Evolutionary conservation across 2,888 invertebrate genomes (phyloP).

Genomic region (Mythimna lalbum): DNA sequence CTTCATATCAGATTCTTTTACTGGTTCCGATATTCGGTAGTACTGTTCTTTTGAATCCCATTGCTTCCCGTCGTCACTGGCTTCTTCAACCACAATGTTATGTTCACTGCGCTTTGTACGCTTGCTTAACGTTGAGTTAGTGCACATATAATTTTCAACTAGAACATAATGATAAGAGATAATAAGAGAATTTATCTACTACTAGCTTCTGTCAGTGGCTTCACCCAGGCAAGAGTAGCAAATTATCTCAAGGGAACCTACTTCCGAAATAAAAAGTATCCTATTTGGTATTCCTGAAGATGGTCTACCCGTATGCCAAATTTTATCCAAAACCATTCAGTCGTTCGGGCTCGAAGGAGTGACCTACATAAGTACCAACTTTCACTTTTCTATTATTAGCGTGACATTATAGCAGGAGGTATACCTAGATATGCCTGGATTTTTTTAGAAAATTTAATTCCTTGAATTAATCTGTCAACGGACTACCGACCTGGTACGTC

Average conservation of each 20-base stretch:
- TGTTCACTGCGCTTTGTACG: conserved; percentile 72
- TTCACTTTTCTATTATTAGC: too few relatives aligned
- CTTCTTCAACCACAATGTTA: conserved; percentile 72
- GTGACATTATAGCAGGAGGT: neutral
- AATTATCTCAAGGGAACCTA: too few relatives aligned
- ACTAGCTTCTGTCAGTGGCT: too few relatives aligned
- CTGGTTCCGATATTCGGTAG: conserved; percentile 40
- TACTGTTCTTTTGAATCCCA: conserved; percentile 57
- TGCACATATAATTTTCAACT: conserved; percentile 33
- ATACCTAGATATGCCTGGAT: neutral
- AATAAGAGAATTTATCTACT: too few relatives aligned
- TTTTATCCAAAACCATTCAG: too few relatives aligned
- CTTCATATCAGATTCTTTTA: conserved; percentile 33
- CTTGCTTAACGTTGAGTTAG: conserved; percentile 56
- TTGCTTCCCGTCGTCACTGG: conserved; percentile 58
- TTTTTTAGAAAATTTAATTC: too few relatives aligned
- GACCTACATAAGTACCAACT: too few relatives aligned
- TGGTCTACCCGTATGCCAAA: too few relatives aligned
- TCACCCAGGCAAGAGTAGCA: too few relatives aligned
- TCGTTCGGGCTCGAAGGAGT: too few relatives aligned
- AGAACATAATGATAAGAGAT: conserved; percentile 18
- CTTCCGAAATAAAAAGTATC: too few relatives aligned
- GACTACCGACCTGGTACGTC: neutral
- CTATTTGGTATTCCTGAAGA: too few relatives aligned
- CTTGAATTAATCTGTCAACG: neutral